Base-by-base conservation (phyloP, 2,888 invertebrate genomes). In the Rhingia campestris region DNA sequence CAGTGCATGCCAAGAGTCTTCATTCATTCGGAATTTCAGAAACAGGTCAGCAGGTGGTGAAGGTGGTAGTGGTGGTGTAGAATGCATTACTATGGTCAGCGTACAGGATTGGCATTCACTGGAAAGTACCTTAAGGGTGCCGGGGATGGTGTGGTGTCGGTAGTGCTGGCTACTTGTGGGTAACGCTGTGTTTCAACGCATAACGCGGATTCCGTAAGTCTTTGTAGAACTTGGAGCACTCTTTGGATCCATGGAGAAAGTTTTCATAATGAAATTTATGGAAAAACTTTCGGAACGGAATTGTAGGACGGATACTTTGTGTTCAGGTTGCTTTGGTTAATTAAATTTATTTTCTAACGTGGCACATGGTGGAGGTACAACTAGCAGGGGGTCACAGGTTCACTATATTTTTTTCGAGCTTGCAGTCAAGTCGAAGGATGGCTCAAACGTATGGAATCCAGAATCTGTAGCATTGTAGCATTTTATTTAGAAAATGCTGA, bases 201-300 rank as follows among this genome's bases (percentile, higher is more conserved):
- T 6, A 6, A n/a, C 12, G 22, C 37, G 47, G 61, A 77, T 47
- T 53, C 14, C 37, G 47, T 32, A 4, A 10, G 30, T 6, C 45
- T 47, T 22, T 14, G 45, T 47, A 4, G 7, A 72, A 14, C 35
- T 51, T 54, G 30, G 33, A 22, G 22, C 56, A 9, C 49, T 49
- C 10, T n/a, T 32, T 12, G 14, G 45, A n/a, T 59, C 9, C 35
- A 41, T 58, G 77, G 76, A 81, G 66, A 77, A 72, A 77, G 66
- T 76, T 76, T 66, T 76, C 66, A 51, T 76, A 81, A 72, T 81
- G 64, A 81, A 76, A 81, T 76, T 81, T 66, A 76, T 81, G 81
- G 61, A 61, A 72, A 81, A 81, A 81, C 54, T 81, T 81, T 75
- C 47, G 10, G n/a, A 32, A 37, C 14, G 9, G 80, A 54, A 30